Percentiles rank a stretch among this genome's conserved stretches.
Evolutionary conservation across 2,797 vertebrate genomes (phyloP).

Genomic region (Eleutherodactylus coqui): DNA sequence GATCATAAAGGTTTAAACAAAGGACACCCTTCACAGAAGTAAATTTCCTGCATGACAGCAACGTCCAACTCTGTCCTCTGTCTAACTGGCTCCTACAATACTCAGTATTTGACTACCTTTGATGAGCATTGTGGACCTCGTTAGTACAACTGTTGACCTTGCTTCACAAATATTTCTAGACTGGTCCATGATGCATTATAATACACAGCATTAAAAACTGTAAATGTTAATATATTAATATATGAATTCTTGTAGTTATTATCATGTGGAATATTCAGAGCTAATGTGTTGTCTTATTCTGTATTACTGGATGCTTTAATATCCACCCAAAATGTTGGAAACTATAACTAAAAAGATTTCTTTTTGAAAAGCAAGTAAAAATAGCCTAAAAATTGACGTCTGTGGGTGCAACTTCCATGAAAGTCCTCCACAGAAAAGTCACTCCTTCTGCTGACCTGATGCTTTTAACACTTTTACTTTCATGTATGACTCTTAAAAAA

Average conservation of each 20-base stretch:
- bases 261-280: background rate
- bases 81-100: background rate
- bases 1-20: constrained; percentile 74
- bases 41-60: constrained; percentile 65
- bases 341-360: background rate
- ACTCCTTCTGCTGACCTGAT: background rate
- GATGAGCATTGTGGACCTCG: background rate
- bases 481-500: background rate
- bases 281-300: background rate
- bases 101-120: background rate
- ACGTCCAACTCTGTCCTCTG: background rate
- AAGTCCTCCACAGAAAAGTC: background rate
- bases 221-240: background rate
- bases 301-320: background rate
- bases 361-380: background rate
- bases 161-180: background rate
- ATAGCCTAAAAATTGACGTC: background rate
- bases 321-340: background rate
- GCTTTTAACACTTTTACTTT: constrained; percentile 8
- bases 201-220: background rate
- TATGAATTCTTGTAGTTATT: background rate
- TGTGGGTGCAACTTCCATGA: background rate
- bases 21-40: constrained; percentile 70
- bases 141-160: background rate
- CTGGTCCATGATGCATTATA: background rate